Conservation (phyloP, 2,888 invertebrate species). For the Mythimna lalbum region DNA sequence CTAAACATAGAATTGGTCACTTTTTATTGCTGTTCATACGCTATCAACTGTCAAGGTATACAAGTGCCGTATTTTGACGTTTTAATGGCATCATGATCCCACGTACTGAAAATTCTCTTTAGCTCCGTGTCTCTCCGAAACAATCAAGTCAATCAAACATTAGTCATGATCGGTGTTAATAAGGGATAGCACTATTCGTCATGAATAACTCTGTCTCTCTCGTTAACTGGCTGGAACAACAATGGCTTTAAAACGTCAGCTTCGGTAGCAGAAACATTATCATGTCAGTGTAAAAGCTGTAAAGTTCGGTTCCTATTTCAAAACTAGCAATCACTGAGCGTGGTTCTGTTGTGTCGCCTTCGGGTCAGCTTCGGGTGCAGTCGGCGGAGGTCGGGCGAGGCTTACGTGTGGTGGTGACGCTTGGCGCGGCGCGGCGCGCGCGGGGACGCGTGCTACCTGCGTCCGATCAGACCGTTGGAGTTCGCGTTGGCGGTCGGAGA, state of each 20-base stretch:
- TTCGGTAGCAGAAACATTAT: conserved; percentile 1
- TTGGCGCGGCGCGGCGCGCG: conserved; percentile 59
- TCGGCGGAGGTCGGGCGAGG: neutral
- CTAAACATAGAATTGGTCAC: conserved; percentile 26
- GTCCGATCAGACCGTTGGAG: conserved; percentile 95
- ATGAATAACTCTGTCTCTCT: neutral
- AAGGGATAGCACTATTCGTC: neutral
- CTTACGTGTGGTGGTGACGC: conserved; percentile 28
- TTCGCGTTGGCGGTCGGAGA: conserved; percentile 93
- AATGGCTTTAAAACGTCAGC: neutral
- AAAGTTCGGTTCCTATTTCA: conserved; percentile 28
- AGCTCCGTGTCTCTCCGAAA: neutral
- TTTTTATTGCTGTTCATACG: conserved; percentile 34
- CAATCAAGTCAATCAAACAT: neutral
- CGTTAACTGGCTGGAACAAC: neutral
- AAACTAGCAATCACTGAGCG: conserved; percentile 15
- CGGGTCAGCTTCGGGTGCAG: conserved; percentile 4
- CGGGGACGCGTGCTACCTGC: conserved; percentile 93
- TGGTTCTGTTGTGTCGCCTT: neutral
- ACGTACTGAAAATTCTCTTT: neutral
- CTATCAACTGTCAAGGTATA: conserved; percentile 14
- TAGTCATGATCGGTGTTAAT: neutral
- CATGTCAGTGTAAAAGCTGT: conserved; percentile 1
- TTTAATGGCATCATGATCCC: neutral
- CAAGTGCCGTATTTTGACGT: conserved; percentile 1